phyloP scores from a whole-genome alignment of 2,797 vertebrate genomes.

The Malacoctenus gilli region DNA sequence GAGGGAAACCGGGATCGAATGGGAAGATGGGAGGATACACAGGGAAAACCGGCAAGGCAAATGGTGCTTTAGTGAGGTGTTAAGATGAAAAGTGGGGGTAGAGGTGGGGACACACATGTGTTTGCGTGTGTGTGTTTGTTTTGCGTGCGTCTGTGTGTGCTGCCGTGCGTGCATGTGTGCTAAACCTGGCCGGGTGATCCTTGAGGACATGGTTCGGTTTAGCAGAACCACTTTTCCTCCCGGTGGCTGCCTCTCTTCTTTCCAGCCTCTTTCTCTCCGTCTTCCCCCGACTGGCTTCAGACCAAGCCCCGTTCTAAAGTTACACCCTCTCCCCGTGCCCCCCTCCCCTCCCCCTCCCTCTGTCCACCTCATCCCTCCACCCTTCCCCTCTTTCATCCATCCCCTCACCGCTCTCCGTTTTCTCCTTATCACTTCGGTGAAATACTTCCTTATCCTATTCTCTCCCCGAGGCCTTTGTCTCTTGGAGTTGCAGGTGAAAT shows the following conservation, averaged over 20 bases:
- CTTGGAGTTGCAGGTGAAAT: constrained; percentile 74
- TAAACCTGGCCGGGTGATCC: constrained; percentile 54
- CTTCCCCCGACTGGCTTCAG: constrained; percentile 65
- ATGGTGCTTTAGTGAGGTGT: constrained; percentile 68
- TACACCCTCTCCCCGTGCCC: constrained; percentile 54
- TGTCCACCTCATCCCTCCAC: no score
- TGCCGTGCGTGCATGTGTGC: constrained; percentile 7
- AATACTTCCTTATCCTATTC: constrained; percentile 68
- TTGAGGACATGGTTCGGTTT: constrained; percentile 65
- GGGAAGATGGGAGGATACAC: constrained; percentile 74
- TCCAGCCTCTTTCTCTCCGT: constrained; percentile 47
- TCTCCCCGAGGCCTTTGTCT: constrained; percentile 72
- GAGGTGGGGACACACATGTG: constrained; percentile 35
- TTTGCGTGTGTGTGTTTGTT: constrained; percentile 1
- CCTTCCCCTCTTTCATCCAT: constrained; percentile 32
- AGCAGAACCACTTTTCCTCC: constrained; percentile 54
- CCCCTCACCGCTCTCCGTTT: constrained; percentile 43
- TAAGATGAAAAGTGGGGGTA: constrained; percentile 59
- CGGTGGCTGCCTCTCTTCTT: constrained; percentile 52
- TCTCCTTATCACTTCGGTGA: constrained; percentile 58
- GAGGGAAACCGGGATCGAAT: constrained; percentile 62
- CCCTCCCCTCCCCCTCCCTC: constrained; percentile 38
- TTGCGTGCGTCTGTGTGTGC: constrained; percentile 11
- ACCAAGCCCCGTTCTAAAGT: constrained; percentile 63
- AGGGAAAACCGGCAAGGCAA: constrained; percentile 52